phyloP scores from a whole-genome alignment of 35 echinoderm and acorn worm genomes.

The Apostichopus japonicus region DNA sequence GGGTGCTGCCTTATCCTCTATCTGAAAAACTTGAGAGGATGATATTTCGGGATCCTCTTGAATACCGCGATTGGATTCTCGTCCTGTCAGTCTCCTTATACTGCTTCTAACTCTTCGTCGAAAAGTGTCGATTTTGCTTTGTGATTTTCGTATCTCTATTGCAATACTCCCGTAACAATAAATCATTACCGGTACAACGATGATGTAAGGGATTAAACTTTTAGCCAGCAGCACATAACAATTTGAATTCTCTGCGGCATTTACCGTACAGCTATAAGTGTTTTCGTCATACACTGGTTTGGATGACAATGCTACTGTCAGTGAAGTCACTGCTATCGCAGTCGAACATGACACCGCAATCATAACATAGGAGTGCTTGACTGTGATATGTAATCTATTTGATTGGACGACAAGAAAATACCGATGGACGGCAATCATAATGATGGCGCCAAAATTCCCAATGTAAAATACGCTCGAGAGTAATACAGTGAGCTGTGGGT shows the following conservation, averaged over 20 bases:
- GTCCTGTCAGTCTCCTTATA: background rate
- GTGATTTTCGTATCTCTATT: conserved; percentile 13
- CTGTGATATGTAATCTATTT: conserved; percentile 16
- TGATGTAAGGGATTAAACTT: background rate
- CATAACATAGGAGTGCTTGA: conserved; percentile 11
- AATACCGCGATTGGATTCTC: background rate
- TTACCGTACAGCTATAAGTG: too few relatives aligned
- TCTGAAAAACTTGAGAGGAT: background rate
- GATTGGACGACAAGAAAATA: conserved; percentile 47
- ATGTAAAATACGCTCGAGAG: background rate
- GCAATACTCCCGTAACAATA: conserved; percentile 40
- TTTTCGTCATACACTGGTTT: too few relatives aligned
- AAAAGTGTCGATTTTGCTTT: conserved; percentile 2
- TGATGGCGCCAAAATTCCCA: conserved; percentile 31
- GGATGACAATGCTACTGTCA: background rate
- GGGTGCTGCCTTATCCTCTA: background rate
- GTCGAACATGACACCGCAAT: background rate
- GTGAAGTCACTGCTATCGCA: background rate
- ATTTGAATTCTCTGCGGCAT: background rate
- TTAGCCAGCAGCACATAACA: background rate
- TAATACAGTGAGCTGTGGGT: conserved; percentile 8
- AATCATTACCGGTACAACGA: conserved; percentile 7
- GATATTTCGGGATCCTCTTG: background rate
- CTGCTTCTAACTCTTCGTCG: conserved; percentile 37
- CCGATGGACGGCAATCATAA: conserved; percentile 37